phyloP scores from a whole-genome alignment of 2,113 vertebrate species.

The Rhinoptilus africanus region DNA sequence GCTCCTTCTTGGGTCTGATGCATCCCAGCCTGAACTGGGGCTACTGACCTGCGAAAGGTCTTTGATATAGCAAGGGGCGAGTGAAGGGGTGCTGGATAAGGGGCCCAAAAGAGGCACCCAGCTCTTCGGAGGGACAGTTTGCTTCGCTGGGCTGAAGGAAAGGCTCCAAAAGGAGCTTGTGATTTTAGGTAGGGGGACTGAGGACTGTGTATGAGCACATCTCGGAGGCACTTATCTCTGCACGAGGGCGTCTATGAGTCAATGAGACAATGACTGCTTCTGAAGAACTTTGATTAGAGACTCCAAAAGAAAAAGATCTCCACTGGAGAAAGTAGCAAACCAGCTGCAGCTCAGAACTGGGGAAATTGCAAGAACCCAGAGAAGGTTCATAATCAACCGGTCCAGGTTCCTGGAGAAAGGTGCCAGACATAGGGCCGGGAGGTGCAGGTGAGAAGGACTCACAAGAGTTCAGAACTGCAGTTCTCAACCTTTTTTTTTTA shows the following conservation, averaged over 20 bases:
- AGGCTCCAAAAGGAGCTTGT: background rate
- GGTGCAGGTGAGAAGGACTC: background rate
- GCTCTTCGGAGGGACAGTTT: background rate
- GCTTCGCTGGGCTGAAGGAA: background rate
- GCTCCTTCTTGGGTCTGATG: background rate
- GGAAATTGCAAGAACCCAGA: too few relatives aligned
- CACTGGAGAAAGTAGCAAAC: background rate
- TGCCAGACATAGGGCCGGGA: background rate
- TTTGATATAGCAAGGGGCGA: background rate
- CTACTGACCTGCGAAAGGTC: background rate
- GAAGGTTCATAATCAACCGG: too few relatives aligned
- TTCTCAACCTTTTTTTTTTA: background rate
- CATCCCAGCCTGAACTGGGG: background rate
- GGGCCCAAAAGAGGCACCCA: background rate
- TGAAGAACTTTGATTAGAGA: background rate
- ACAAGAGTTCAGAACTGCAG: background rate
- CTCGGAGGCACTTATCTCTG: fast-evolving
- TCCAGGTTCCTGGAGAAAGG: background rate
- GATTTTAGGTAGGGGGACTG: background rate
- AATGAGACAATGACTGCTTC: background rate
- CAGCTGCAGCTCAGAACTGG: background rate
- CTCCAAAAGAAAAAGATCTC: background rate
- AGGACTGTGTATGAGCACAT: background rate
- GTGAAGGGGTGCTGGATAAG: background rate
- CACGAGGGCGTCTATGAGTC: fast-evolving